Percentiles rank a stretch among this genome's conserved stretches.
These are phyloP conservation scores for Lycocerus yunnanus DNA, from an alignment of 2,888 invertebrate genomes.

Conservation along the genomic window DNA sequence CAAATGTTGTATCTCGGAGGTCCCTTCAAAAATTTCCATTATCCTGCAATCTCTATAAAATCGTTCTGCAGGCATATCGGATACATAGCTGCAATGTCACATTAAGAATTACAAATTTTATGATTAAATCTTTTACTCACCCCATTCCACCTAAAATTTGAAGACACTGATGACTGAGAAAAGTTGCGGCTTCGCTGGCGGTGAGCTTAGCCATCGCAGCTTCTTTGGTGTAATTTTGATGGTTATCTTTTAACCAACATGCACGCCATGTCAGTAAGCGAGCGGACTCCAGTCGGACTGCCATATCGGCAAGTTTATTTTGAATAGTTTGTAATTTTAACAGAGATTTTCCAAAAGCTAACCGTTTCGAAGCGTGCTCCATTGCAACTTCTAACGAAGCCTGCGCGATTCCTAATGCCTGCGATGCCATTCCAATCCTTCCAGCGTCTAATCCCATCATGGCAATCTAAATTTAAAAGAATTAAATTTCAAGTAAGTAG, in stretches of 20 bases:
- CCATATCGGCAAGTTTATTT: conserved; percentile 93
- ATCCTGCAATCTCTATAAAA: conserved; percentile 95
- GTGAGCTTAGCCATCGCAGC: conserved; percentile 96
- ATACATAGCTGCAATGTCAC: conserved; percentile 66
- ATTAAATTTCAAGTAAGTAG: too few species aligned
- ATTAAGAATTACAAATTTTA: not conserved
- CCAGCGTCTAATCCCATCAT: conserved; percentile 93
- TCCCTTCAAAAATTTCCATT: conserved; percentile 97
- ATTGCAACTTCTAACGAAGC: conserved; percentile 90
- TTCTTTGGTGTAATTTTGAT: conserved; percentile 84
- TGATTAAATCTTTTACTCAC: conserved; percentile 33
- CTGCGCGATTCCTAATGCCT: conserved; percentile 93
- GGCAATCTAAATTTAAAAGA: conserved; percentile 68
- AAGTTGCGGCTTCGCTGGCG: conserved; percentile 94
- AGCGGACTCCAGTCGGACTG: conserved; percentile 78
- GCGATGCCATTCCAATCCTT: conserved; percentile 88
- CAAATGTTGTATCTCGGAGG: conserved; percentile 92
- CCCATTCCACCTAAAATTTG: conserved; percentile 62
- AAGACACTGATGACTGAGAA: conserved; percentile 88
- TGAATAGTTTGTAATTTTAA: conserved; percentile 89
- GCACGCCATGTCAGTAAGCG: conserved; percentile 91
- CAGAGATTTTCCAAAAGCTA: conserved; percentile 87
- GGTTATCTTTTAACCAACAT: conserved; percentile 85
- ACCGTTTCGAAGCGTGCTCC: conserved; percentile 87
- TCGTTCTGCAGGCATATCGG: conserved; percentile 94